Base-by-base conservation (phyloP, 2,113 vertebrate genomes). In the Manacus vitellinus region DNA sequence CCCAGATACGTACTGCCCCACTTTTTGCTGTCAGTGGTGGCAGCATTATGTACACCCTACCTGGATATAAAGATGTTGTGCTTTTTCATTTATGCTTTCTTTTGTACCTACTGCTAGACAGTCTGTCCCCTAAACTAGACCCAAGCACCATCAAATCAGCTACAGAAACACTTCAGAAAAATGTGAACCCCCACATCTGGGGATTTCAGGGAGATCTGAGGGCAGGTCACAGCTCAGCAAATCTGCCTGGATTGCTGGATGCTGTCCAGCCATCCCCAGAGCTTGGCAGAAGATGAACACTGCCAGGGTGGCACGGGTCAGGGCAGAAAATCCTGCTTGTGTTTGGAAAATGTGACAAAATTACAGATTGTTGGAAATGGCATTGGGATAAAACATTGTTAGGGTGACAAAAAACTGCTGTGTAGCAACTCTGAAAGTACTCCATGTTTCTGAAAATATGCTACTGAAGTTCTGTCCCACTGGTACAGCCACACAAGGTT, bases 331-430 rank as follows among this genome's bases (percentile, higher is more conserved):
- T 58, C n/a, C 74, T 92, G 85, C 89, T 79, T 70, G 80, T 10
- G 0, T 41, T 46, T 2, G 2, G 76, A 88, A 91, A 91, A 89
- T 93, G 71, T 95, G 87, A 96, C 70, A 76, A 89, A 91, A 95
- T n/a, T 93, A 39, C 80, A 85, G 33, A 93, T 51, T 89, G 71
- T 51, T 62, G 71, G 85, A 85, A 61, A 21, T 70, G 49, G 49
- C 37, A 62, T 27, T 13, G 37, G 75, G 81, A 76, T 88, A 79
- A 85, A 94, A 73, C 1, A 2, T 33, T 85, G 49, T 91, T 73
- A 92, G 56, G 43, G 33, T 61, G n/a, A 70, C 62, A 61, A 93
- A 88, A 94, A 85, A 75, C 51, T 96, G 78, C 85, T 79, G 43
- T 70, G 71, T 41, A 72, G 41, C 44, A 39, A 72, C 68, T 95